Conservation (phyloP, 2,888 invertebrate species). For the Drosophila vallismaia region DNA sequence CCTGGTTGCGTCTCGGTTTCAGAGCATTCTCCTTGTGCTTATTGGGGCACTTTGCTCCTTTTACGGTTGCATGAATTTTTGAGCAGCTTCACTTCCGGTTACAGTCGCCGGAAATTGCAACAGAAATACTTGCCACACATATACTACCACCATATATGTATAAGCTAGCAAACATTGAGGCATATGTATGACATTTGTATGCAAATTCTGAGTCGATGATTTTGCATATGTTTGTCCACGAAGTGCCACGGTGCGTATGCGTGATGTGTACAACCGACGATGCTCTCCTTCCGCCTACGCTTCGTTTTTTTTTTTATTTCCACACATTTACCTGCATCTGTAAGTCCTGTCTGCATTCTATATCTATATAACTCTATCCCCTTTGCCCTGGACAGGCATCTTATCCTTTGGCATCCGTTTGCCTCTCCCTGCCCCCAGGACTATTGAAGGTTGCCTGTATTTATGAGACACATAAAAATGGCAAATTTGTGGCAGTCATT, state of each 20-base stretch:
- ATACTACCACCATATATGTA: background rate
- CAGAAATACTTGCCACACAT: slow-evolving; percentile 54
- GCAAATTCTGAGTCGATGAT: slow-evolving; percentile 64
- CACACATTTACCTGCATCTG: slow-evolving; percentile 41
- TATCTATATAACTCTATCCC: background rate
- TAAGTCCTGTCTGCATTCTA: slow-evolving; percentile 3
- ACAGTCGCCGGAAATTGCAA: slow-evolving; percentile 73
- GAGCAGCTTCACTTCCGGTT: slow-evolving; percentile 72
- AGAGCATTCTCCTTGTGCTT: slow-evolving; percentile 44
- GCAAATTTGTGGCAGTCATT: slow-evolving; percentile 51
- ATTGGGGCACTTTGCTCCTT: slow-evolving; percentile 72
- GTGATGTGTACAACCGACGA: slow-evolving; percentile 23
- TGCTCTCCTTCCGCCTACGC: slow-evolving; percentile 30
- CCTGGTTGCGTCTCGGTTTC: slow-evolving; percentile 14
- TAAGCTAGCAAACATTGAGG: slow-evolving; percentile 22
- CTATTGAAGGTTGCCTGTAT: slow-evolving; percentile 36
- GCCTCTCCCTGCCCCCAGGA: slow-evolving; percentile 11
- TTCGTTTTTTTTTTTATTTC: slow-evolving; percentile 30
- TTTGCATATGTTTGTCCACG: slow-evolving; percentile 59
- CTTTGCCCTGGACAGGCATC: slow-evolving; percentile 18
- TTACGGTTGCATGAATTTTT: slow-evolving; percentile 75
- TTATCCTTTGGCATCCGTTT: background rate
- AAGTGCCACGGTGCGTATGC: slow-evolving; percentile 44
- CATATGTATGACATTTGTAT: slow-evolving; percentile 70
- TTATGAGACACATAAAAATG: slow-evolving; percentile 57